A percentile compares a stretch with the other conserved stretches of the same genome.
Evolutionary conservation across 2,113 vertebrate genomes (phyloP).

Genomic region (Cardinalis cardinalis): DNA sequence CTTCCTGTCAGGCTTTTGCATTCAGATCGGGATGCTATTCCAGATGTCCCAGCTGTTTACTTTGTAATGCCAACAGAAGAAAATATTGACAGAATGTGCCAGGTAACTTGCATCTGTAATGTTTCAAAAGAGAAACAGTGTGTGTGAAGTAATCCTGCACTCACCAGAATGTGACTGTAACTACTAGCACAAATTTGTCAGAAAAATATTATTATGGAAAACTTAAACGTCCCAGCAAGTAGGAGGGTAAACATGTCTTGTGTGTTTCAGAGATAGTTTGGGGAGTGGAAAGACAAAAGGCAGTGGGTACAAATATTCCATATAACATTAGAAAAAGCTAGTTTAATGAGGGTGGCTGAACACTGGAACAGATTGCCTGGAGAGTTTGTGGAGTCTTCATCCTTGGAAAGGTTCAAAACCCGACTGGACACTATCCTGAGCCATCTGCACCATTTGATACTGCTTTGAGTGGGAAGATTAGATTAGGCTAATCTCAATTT

Average conservation of each 20-base stretch:
- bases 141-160: not conserved
- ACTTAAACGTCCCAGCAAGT: not conserved
- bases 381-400: not conserved
- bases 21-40: slow-evolving; percentile 95
- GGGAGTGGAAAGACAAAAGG: not conserved
- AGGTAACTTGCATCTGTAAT: slow-evolving; percentile 73
- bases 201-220: not conserved
- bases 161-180: not conserved
- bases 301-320: not conserved
- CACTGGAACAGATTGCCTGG: not conserved
- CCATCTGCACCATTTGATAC: not conserved
- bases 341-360: not conserved
- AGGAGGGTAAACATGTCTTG: not conserved
- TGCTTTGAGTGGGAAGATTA: not conserved
- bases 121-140: not conserved
- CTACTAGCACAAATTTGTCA: not conserved
- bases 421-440: not conserved
- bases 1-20: slow-evolving; percentile 83
- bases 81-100: slow-evolving; percentile 96
- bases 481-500: not conserved
- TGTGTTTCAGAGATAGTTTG: not conserved
- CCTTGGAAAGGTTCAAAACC: not conserved
- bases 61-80: slow-evolving; percentile 98
- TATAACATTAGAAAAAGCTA: not conserved
- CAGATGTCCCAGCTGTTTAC: slow-evolving; percentile 95